phyloP scores from a whole-genome alignment of 2,797 vertebrate genomes.

The Neosilurus hyrtlii region DNA sequence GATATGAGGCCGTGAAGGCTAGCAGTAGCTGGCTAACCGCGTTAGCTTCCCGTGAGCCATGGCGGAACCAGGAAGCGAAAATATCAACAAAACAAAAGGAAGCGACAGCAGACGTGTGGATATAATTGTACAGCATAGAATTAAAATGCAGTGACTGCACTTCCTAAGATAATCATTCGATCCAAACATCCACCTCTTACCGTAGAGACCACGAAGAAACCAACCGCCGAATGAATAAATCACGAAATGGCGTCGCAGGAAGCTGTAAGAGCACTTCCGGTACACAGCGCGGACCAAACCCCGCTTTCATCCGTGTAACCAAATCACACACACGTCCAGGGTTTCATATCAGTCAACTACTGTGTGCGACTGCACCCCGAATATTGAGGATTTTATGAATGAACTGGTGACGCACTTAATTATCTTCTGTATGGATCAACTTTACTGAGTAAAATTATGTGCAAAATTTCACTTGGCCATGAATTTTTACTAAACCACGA shows the following conservation, averaged over 20 bases:
- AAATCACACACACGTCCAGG: no score
- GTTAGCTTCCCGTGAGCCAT: neutral
- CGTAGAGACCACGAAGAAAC: slow-evolving; percentile 25
- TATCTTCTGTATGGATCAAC: no score
- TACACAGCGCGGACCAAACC: neutral
- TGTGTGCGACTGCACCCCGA: no score
- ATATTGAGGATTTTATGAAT: no score
- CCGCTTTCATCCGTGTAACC: neutral
- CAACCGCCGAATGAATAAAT: slow-evolving; percentile 46
- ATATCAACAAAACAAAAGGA: neutral
- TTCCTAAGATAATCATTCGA: neutral
- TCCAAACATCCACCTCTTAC: slow-evolving; percentile 38
- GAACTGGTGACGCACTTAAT: no score
- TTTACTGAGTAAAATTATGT: no score
- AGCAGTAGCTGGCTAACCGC: slow-evolving; percentile 7
- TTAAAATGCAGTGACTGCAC: no score
- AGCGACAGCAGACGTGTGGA: neutral
- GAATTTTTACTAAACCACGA: no score
- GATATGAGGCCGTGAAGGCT: neutral
- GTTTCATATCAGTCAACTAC: no score
- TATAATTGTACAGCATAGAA: neutral
- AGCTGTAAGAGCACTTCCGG: slow-evolving; percentile 23
- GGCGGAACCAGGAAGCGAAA: neutral
- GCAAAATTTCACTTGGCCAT: no score
- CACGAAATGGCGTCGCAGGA: slow-evolving; percentile 55